Evolutionary conservation across 2,888 invertebrate genomes (phyloP).

Genomic region (Trissolcus japonicus): DNA sequence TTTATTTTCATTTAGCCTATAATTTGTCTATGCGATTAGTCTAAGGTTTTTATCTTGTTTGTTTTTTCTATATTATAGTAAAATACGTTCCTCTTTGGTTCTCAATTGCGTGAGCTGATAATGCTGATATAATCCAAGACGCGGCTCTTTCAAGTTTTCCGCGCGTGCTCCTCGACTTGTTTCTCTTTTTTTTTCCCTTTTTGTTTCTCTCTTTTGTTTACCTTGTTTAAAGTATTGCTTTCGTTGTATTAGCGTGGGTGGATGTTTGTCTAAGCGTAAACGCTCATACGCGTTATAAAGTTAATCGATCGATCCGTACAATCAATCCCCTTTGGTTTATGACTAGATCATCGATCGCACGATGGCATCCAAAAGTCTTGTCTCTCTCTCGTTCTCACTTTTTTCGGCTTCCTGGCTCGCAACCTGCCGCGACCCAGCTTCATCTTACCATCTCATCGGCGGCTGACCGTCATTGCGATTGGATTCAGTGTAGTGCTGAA

Average conservation of each 20-base stretch:
- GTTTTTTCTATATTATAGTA: constrained; percentile 26
- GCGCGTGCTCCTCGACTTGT: too few relatives aligned
- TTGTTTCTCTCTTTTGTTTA: constrained; percentile 58
- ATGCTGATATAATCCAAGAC: constrained; percentile 49
- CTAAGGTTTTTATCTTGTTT: constrained; percentile 9
- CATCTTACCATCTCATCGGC: constrained; percentile 31
- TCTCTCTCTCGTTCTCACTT: constrained; percentile 56
- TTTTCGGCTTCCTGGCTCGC: constrained; percentile 35
- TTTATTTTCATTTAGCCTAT: constrained; percentile 16
- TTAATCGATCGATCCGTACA: constrained; percentile 28
- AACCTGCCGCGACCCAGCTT: constrained; percentile 26
- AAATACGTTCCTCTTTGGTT: constrained; percentile 53
- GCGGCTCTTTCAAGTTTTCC: neutral
- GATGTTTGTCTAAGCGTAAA: constrained; percentile 59
- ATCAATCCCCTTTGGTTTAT: constrained; percentile 30
- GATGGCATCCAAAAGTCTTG: constrained; percentile 57
- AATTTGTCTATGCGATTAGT: constrained; percentile 46
- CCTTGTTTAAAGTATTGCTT: constrained; percentile 76
- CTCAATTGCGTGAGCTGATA: constrained; percentile 49
- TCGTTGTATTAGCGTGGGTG: constrained; percentile 75
- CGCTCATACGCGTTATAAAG: constrained; percentile 21
- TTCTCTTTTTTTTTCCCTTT: constrained; percentile 19
- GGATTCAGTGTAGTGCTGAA: constrained; percentile 13
- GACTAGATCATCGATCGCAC: constrained; percentile 46
- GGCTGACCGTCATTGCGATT: constrained; percentile 11